A percentile compares a stretch with the other conserved stretches of the same genome.
phyloP scores from a whole-genome alignment of 2,797 vertebrate species.

The Pogonophryne albipinna region DNA sequence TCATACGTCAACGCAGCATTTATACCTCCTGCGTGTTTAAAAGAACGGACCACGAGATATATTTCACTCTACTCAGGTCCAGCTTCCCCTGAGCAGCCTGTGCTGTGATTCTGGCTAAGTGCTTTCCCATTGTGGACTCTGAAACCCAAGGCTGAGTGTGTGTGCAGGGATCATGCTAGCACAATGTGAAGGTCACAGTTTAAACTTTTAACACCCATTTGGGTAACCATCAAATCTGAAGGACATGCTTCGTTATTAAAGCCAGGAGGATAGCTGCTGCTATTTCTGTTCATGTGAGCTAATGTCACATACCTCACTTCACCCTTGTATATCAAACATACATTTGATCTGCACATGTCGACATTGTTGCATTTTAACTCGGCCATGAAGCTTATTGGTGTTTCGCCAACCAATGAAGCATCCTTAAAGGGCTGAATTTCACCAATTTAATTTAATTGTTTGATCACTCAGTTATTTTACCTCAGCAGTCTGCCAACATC shows the following conservation, averaged over 20 bases:
- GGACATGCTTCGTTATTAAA: neutral
- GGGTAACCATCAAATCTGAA: neutral
- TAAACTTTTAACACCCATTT: conserved; percentile 22
- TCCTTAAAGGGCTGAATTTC: too few relatives aligned
- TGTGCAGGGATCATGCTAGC: conserved; percentile 31
- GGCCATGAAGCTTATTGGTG: too few relatives aligned
- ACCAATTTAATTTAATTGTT: too few relatives aligned
- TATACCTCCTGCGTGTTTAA: neutral
- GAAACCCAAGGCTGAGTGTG: conserved; percentile 47
- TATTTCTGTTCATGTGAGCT: neutral
- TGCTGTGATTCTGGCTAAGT: conserved; percentile 53
- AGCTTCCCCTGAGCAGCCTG: conserved; percentile 15
- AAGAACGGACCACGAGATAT: conserved; percentile 2
- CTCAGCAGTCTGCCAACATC: too few relatives aligned
- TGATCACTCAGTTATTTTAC: too few relatives aligned
- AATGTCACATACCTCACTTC: neutral
- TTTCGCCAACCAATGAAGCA: too few relatives aligned
- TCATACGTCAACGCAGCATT: conserved; percentile 40
- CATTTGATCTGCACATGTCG: too few relatives aligned
- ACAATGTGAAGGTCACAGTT: conserved; percentile 50
- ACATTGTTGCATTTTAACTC: too few relatives aligned
- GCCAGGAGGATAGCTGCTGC: neutral
- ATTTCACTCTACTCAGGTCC: conserved; percentile 48
- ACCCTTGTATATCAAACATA: neutral
- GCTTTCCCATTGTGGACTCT: conserved; percentile 42